Percentiles rank a stretch among this genome's conserved stretches.
These are phyloP conservation scores for Epiperipatus broadwayi DNA, from an alignment of 2,888 invertebrate species.

Conservation along the genomic window DNA sequence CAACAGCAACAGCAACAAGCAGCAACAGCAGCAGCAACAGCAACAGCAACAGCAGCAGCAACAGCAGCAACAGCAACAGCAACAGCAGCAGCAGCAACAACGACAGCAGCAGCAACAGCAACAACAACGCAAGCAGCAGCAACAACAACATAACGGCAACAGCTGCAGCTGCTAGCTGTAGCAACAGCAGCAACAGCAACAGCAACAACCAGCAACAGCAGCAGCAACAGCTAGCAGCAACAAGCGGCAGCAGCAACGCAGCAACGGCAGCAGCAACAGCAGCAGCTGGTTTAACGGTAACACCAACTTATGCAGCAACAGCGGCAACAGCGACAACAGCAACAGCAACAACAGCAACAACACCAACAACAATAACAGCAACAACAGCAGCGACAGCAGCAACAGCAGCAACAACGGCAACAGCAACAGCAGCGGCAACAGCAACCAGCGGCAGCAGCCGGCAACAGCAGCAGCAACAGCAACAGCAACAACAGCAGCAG, in stretches of 20 bases:
- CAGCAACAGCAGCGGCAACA: too few relatives aligned
- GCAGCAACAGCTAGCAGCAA: too few relatives aligned
- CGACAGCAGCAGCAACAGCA: slow-evolving; percentile 1
- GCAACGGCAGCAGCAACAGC: neutral
- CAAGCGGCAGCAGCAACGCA: slow-evolving; percentile 1
- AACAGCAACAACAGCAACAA: too few relatives aligned
- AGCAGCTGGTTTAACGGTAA: neutral
- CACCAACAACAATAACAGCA: too few relatives aligned
- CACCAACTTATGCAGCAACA: neutral
- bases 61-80: slow-evolving; percentile 3
- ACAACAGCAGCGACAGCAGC: neutral
- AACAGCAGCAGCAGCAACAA: slow-evolving; percentile 1
- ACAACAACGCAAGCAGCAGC: neutral
- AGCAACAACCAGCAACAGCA: neutral
- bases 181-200: neutral
- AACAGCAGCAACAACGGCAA: too few relatives aligned
- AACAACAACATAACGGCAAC: too few relatives aligned
- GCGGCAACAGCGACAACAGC: neutral
- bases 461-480: too few relatives aligned
- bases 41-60: neutral
- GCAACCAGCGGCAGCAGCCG: too few relatives aligned
- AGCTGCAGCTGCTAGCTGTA: neutral
- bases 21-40: slow-evolving; percentile 3
- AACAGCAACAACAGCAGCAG: too few relatives aligned
- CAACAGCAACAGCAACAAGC: neutral